phyloP scores from a whole-genome alignment of 92 coral and sea anemone genomes.

The Umimayanthus chanpuru region DNA sequence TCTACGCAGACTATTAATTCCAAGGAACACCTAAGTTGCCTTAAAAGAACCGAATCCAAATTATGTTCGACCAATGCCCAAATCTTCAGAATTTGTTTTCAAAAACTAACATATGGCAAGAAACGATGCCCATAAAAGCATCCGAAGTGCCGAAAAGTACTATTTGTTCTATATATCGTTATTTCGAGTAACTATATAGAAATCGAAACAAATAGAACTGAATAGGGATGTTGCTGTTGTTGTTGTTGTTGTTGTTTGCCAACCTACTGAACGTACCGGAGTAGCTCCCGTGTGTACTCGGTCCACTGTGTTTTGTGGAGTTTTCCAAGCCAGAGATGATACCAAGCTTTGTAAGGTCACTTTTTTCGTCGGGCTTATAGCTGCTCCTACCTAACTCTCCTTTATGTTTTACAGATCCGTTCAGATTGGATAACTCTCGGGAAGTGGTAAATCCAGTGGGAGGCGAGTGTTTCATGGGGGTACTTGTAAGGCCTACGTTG shows the following conservation, averaged over 20 bases:
- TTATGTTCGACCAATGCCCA: too few relatives aligned
- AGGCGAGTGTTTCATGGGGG: constrained; percentile 52
- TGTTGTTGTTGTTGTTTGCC: too few relatives aligned
- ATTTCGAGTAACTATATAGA: too few relatives aligned
- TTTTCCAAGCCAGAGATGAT: background rate
- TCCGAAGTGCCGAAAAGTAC: background rate
- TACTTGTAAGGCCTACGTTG: constrained; percentile 58
- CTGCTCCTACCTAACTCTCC: background rate
- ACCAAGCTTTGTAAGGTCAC: background rate
- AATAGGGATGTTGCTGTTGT: too few relatives aligned
- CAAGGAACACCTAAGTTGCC: too few relatives aligned
- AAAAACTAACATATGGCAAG: too few relatives aligned
- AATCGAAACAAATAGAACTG: too few relatives aligned
- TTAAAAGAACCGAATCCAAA: too few relatives aligned
- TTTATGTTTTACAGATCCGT: background rate
- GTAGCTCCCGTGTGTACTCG: background rate
- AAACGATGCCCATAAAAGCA: too few relatives aligned
- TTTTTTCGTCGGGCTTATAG: background rate
- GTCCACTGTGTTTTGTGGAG: background rate
- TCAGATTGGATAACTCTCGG: constrained; percentile 19
- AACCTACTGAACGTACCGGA: background rate
- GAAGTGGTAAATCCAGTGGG: constrained; percentile 33
- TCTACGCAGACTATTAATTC: too few relatives aligned
- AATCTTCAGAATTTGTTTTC: too few relatives aligned
- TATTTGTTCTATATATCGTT: too few relatives aligned